Base-by-base conservation (phyloP, 2,113 vertebrate species). In the Microcebus griseorufus region DNA sequence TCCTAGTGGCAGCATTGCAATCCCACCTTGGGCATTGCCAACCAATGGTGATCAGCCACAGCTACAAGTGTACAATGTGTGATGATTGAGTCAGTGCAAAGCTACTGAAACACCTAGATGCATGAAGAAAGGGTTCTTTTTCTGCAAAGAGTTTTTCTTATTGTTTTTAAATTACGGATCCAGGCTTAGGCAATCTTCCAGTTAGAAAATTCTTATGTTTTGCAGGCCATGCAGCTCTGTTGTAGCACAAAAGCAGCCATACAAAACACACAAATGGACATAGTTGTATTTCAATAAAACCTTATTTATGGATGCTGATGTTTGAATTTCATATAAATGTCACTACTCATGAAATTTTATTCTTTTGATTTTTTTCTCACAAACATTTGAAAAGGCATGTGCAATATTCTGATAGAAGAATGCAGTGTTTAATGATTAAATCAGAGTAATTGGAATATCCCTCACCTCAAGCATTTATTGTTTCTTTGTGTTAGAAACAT, bases 1-100 rank as follows among this genome's bases (percentile, higher is more conserved):
- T 65, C 34, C 7, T 25, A 10, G 22, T 16, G 22, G 10, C 27
- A 16, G n/a, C 2, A 9, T 0, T n/a, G 34, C 60, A 22, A 16
- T 37, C 13, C n/a, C 23, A 4, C 55, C 8, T 2, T 51, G 80
- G 29, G 10, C 3, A 0, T 51, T 65, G 8, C 22, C 45, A 20
- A 3, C 27, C 12, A 16, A 11, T 5, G 14, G 3, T 10, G 13
- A 13, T n/a, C 25, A 27, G 13, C 7, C 62, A 64, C 25, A 64
- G 62, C 27, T 64, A 64, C 62, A 64, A 64, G 27, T 27, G 12
- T 64, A 29, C 10, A 9, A 58, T 22, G 20, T 22, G 55, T 58
- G 20, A 58, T 37, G 14, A 75, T 81, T 69, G 4, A 34, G 48
- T 45, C 45, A 45, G 45, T n/a, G 9, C 32, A 48, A 32, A 65